phyloP scores from a whole-genome alignment of 2,888 invertebrate species.

The Volucella inflata region DNA sequence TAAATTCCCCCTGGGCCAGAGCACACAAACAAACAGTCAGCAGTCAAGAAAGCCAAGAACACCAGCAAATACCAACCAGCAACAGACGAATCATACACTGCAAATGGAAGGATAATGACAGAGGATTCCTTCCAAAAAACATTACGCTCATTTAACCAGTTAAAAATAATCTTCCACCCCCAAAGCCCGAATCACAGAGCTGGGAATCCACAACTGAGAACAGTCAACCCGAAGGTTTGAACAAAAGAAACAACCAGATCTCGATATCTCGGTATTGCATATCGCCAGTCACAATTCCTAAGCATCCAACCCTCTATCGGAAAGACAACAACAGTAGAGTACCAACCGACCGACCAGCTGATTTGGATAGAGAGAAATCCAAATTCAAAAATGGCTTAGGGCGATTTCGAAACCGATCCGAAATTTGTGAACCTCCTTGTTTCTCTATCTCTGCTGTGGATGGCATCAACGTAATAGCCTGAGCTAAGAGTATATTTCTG shows the following conservation, averaged over 20 bases:
- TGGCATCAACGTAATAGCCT: constrained; percentile 47
- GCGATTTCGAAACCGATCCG: constrained; percentile 73
- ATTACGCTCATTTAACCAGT: constrained; percentile 74
- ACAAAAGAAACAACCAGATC: constrained; percentile 68
- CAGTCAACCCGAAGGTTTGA: constrained; percentile 16
- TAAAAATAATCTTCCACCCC: constrained; percentile 70
- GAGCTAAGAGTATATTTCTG: not conserved
- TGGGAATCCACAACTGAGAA: not conserved
- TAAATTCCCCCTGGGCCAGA: constrained; percentile 46
- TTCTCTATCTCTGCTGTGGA: constrained; percentile 38
- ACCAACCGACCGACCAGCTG: constrained; percentile 42
- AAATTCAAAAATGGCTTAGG: constrained; percentile 71
- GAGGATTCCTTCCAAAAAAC: constrained; percentile 66
- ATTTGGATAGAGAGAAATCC: constrained; percentile 45
- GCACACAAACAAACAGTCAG: constrained; percentile 46
- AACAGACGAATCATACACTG: constrained; percentile 46
- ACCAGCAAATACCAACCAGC: constrained; percentile 31
- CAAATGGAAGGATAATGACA: constrained; percentile 63
- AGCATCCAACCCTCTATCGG: constrained; percentile 50
- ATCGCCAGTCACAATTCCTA: constrained; percentile 55
- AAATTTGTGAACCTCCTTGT: constrained; percentile 70
- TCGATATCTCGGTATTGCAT: constrained; percentile 66
- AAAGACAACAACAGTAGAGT: constrained; percentile 41
- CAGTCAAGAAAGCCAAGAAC: constrained; percentile 11
- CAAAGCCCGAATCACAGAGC: not conserved